phyloP scores from a whole-genome alignment of 1,140 invertebrate genomes.

The Drosophila kohkoa region DNA sequence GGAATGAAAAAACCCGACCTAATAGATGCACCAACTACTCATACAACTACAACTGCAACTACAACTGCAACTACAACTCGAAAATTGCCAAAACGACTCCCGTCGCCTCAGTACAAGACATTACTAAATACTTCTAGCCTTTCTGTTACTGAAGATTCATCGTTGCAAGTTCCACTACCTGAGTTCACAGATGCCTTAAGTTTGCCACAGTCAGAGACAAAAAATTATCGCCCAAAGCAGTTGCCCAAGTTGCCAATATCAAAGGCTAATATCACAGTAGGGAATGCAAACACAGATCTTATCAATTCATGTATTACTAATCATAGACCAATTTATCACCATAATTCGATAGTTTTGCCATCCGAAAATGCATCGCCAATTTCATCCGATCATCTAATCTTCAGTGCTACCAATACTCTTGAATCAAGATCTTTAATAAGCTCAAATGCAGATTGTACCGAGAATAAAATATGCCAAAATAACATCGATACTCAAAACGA shows the following conservation, averaged over 20 bases:
- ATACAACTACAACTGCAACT: conserved; percentile 19
- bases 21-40: conserved; percentile 1
- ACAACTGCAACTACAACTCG: conserved; percentile 61
- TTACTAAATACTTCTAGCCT: conserved; percentile 6
- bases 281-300: conserved; percentile 22
- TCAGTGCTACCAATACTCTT: too few species aligned
- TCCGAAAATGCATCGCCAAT: background rate
- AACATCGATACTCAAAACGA: background rate
- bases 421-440: background rate
- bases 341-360: too few species aligned
- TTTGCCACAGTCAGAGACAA: conserved; percentile 27
- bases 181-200: conserved; percentile 6
- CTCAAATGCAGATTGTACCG: background rate
- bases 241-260: conserved; percentile 64
- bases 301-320: conserved; percentile 21
- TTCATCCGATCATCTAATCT: background rate
- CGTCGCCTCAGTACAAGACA: conserved; percentile 57
- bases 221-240: conserved; percentile 60
- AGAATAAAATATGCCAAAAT: background rate
- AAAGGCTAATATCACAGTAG: conserved; percentile 19
- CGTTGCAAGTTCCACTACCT: conserved; percentile 17
- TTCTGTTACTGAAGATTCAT: conserved; percentile 20
- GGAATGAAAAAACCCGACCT: conserved; percentile 9
- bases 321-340: conserved; percentile 17
- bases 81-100: conserved; percentile 82